phyloP scores from a whole-genome alignment of 2,113 vertebrate species.

The Limnothrissa miodon region DNA sequence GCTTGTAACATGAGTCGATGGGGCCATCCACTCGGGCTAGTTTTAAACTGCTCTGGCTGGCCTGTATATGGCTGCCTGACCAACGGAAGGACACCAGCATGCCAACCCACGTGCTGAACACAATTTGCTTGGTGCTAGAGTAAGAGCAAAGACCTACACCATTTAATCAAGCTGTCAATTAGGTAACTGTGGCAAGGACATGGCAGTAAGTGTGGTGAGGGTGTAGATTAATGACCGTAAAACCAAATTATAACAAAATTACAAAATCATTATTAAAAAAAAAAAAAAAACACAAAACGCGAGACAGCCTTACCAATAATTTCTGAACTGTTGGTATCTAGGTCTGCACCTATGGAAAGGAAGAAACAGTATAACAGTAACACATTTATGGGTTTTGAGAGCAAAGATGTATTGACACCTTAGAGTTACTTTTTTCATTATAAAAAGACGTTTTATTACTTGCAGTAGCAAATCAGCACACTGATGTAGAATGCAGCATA shows the following conservation, averaged over 20 bases:
- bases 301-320: conserved; percentile 78
- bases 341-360: conserved; percentile 76
- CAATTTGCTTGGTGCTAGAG: background rate
- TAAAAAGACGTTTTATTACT: background rate
- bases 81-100: background rate
- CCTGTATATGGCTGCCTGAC: conserved; percentile 36
- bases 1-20: conserved; percentile 47
- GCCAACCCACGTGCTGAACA: background rate
- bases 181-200: background rate
- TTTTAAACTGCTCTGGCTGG: conserved; percentile 38
- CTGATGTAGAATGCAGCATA: background rate
- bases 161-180: background rate
- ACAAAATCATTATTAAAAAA: too few species aligned
- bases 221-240: background rate
- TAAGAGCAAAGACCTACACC: background rate
- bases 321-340: conserved; percentile 86
- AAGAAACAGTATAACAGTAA: background rate
- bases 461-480: background rate
- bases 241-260: background rate
- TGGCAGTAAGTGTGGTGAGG: too few species aligned
- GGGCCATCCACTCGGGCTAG: conserved; percentile 26
- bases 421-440: background rate
- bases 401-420: background rate
- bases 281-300: background rate
- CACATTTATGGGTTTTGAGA: background rate